These are phyloP conservation scores for Trachymyrmex septentrionalis DNA, from an alignment of 1,140 invertebrate species.

Conservation along the genomic window DNA sequence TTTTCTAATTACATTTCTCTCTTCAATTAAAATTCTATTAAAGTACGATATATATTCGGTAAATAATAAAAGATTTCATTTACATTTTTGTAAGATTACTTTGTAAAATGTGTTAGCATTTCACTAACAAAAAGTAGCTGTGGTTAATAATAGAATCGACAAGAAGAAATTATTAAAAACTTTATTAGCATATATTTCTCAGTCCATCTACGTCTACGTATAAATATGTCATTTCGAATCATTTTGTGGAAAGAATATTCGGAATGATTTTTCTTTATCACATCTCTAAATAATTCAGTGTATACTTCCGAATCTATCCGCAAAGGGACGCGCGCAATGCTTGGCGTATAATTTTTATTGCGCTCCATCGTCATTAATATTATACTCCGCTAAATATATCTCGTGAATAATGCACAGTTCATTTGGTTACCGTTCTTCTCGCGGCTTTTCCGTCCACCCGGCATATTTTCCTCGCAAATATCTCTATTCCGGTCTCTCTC, in stretches of 20 bases:
- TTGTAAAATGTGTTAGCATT: neutral
- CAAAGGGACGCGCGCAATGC: constrained; percentile 28
- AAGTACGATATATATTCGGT: neutral
- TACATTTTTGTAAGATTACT: neutral
- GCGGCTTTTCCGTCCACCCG: constrained; percentile 63
- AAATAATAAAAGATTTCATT: neutral
- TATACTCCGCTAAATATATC: constrained; percentile 58
- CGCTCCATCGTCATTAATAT: constrained; percentile 56
- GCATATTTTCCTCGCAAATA: constrained; percentile 52
- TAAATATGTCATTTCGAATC: neutral
- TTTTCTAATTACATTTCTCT: neutral
- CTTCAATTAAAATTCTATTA: constrained; percentile 1
- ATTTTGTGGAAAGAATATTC: neutral
- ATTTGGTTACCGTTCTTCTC: constrained; percentile 46
- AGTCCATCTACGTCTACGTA: neutral
- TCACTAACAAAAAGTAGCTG: neutral
- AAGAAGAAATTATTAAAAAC: neutral
- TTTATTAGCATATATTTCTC: neutral
- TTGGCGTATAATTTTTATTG: constrained; percentile 59
- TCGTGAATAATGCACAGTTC: constrained; percentile 55
- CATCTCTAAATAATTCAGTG: constrained; percentile 25
- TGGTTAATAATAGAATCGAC: neutral
- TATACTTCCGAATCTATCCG: constrained; percentile 29
- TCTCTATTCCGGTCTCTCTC: constrained; percentile 24
- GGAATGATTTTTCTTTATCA: constrained; percentile 2